Percentiles rank a stretch among this genome's conserved stretches.
These are phyloP conservation scores for Oreochromis aureus DNA, from an alignment of 2,113 vertebrate species.

Conservation along the genomic window DNA sequence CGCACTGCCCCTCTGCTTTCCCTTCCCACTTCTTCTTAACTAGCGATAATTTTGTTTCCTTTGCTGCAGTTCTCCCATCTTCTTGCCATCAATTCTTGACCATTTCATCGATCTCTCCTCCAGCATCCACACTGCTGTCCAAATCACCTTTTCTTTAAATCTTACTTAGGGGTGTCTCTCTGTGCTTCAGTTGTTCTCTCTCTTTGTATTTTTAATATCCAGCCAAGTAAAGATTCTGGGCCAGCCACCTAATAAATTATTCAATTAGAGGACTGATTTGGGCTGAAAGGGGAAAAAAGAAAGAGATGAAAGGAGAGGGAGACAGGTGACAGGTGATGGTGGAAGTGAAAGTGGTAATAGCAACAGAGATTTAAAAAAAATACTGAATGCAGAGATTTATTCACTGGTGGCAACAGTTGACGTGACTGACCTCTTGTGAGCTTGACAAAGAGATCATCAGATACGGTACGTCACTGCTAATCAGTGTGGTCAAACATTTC, in stretches of 20 bases:
- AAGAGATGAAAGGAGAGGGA: not conserved
- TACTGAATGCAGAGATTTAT: not conserved
- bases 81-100: not conserved
- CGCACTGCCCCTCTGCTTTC: not conserved
- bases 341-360: not conserved
- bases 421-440: not conserved
- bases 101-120: not conserved
- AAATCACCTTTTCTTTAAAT: not conserved
- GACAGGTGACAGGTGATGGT: not conserved
- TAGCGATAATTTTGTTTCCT: not conserved
- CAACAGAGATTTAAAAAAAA: not conserved
- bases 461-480: not conserved
- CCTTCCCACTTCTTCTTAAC: not conserved
- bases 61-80: not conserved
- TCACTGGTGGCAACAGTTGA: not conserved
- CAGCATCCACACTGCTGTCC: not conserved
- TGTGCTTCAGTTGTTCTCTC: not conserved
- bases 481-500: not conserved
- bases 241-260: conserved; percentile 38
- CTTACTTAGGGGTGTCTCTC: not conserved
- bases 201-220: conserved; percentile 8
- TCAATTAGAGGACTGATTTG: conserved; percentile 24
- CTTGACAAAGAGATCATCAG: not conserved
- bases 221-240: conserved; percentile 26
- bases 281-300: not conserved